Evolutionary conservation across 2,888 invertebrate species (phyloP).

Genomic region (Molorchus minor): DNA sequence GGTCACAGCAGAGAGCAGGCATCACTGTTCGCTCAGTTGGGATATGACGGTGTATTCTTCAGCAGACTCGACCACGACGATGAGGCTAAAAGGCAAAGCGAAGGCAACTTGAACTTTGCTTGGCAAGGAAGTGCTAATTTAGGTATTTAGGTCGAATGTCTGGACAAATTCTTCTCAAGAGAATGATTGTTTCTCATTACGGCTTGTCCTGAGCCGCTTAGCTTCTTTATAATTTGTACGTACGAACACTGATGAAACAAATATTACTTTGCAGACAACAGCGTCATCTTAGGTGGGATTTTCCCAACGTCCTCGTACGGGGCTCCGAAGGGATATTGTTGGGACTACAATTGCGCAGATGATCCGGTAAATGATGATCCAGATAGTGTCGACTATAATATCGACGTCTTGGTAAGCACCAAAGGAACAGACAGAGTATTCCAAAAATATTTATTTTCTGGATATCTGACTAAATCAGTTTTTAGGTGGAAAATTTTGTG

Average conservation of each 20-base stretch:
- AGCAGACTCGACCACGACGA: constrained; percentile 76
- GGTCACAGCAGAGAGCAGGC: constrained; percentile 80
- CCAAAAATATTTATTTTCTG: background rate
- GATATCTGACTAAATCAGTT: constrained; percentile 21
- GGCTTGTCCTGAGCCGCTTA: no score
- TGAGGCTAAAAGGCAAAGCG: constrained; percentile 66
- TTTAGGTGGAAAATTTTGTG: constrained; percentile 55
- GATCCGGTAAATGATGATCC: constrained; percentile 68
- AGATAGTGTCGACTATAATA: constrained; percentile 67
- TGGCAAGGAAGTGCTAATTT: constrained; percentile 72
- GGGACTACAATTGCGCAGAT: constrained; percentile 64
- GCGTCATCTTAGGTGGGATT: constrained; percentile 39
- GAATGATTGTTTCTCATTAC: no score
- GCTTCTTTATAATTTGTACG: no score
- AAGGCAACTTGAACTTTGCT: constrained; percentile 74
- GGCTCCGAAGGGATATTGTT: constrained; percentile 70
- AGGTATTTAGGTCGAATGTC: constrained; percentile 64
- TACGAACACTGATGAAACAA: no score
- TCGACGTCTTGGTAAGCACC: constrained; percentile 53
- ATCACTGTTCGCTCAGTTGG: constrained; percentile 71
- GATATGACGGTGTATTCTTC: constrained; percentile 77
- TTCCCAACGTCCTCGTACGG: constrained; percentile 57
- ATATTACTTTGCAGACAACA: constrained; percentile 60
- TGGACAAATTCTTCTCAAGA: no score
- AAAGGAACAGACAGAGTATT: background rate